These are phyloP conservation scores for Hipposideros armiger DNA, from an alignment of 2,113 vertebrate genomes.

Conservation along the genomic window DNA sequence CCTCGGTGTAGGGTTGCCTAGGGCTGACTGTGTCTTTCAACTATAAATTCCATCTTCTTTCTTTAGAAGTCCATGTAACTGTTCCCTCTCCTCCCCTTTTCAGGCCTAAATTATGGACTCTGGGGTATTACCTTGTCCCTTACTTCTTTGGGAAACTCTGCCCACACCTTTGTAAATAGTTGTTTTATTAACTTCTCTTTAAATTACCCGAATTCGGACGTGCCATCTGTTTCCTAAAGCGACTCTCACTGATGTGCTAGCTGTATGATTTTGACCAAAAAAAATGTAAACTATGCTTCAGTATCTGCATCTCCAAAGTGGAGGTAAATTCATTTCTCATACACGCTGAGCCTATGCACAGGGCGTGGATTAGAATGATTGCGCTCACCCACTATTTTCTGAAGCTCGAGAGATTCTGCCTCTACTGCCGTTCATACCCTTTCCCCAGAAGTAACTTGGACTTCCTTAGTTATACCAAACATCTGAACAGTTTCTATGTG, in stretches of 20 bases:
- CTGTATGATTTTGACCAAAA: background rate
- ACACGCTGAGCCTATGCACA: background rate
- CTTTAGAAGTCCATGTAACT: background rate
- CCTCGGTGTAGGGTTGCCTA: background rate
- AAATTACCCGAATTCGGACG: background rate
- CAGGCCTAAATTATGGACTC: background rate
- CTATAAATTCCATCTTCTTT: background rate
- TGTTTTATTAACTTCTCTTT: constrained; percentile 47
- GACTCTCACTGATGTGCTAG: background rate
- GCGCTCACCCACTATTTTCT: background rate
- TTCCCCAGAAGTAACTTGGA: background rate
- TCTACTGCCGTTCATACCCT: background rate
- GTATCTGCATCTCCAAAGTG: background rate
- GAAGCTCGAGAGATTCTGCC: background rate
- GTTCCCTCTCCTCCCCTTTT: background rate
- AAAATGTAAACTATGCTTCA: background rate
- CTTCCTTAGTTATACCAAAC: background rate
- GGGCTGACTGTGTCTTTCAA: background rate
- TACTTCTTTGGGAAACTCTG: constrained; percentile 8
- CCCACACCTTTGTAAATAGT: background rate
- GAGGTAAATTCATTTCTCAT: background rate
- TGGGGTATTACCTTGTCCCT: background rate
- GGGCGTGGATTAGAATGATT: background rate
- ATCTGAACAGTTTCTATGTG: background rate
- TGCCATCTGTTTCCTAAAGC: constrained; percentile 44